Base-by-base conservation (phyloP, 1,140 invertebrate genomes). In the Drosophila paulistorum region DNA sequence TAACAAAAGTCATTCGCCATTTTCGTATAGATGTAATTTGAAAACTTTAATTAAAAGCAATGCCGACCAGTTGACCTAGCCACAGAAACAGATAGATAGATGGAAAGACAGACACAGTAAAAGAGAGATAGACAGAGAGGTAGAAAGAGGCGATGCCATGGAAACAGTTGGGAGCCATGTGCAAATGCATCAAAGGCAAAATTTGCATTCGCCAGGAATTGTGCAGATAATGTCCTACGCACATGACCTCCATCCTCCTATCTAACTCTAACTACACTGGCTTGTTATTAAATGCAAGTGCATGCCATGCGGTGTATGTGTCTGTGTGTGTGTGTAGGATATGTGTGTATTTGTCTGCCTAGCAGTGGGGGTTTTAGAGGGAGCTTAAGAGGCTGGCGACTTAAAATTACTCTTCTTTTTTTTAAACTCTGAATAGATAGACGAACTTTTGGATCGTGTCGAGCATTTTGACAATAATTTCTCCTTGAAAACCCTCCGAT, bases 41-140 rank as follows among this genome's bases (percentile, higher is more conserved):
- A 70, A 81, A 83, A 84, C 79, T 84, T 83, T 83, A 83, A 83
- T 83, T 83, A 83, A 83, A 83, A 77, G 76, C 80, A 69, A 59
- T 51, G 57, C 70, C 76, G 57, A 26, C 65, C 57, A 62, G 48
- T 33, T 33, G 54, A 51, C 45, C 45, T 39, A 73, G 42, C 66
- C 65, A 65, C 68, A 59, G 42, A 35, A 20, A 48, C 42, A 68
- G 45, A 20, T 55, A 64, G 45, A 72, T 41, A 59, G 35, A 39
- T 54, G 17, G 41, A 51, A 35, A 39, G 39, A 5, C 23, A 17
- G 13, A 42, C 13, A 11, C 9, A 17, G 14, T 13, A 37, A 17
- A 11, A 13, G 10, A 60, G 33, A 30, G 23, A 60, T 10, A 60
- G n/a, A 58, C 9, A 35, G 23, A 20, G 11, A 14, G 20, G 26